Evolutionary conservation across 2,113 vertebrate species (phyloP), one percentile per base, ranked within the genome.

Genomic region (Neodon shergylaensis): DNA sequence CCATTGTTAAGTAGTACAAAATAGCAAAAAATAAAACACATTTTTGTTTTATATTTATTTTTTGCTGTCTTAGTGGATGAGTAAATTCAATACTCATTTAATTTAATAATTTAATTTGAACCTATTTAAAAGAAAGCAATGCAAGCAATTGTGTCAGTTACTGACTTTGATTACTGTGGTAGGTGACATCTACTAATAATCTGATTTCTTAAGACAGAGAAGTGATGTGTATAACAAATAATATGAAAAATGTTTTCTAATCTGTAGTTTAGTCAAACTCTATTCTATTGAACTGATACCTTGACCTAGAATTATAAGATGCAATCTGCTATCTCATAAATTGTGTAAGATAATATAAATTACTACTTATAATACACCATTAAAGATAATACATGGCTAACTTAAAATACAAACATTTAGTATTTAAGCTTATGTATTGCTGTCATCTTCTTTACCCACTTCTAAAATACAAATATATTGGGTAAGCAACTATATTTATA

Each of bases 181-280:
- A 68, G 66, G 33, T 70, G 33, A n/a, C 16, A 9, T 70, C 68
- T 70, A n/a, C 33, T 72, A n/a, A n/a, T 72, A n/a, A 72, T 72
- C n/a, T n/a, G 13, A 7, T 70, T 70, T 70, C 16, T n/a, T 19
- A 70, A 39, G 36, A 42, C 36, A 94, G 58, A 82, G 19, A 44
- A 58, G 81, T 89, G 61, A 82, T 26, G 4, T 65, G 36, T 47
- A 0, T 65, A 49, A 77, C 81, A 58, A 82, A 47, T 81, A 76
- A 63, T 42, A 72, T 21, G 42, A 90, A 88, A 90, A 82, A 77
- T 19, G 61, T 63, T 93, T 95, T 31, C 26, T 72, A 72, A 93
- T 42, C 31, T 52, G 13, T 26, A n/a, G 92, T 39, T 42, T 66
- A 66, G 66, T 77, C 42, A n/a, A 39, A 79, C 74, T 86, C 28